These are phyloP conservation scores for Apodemus speciosus DNA, from an alignment of 2,113 vertebrate species.

Conservation along the genomic window DNA sequence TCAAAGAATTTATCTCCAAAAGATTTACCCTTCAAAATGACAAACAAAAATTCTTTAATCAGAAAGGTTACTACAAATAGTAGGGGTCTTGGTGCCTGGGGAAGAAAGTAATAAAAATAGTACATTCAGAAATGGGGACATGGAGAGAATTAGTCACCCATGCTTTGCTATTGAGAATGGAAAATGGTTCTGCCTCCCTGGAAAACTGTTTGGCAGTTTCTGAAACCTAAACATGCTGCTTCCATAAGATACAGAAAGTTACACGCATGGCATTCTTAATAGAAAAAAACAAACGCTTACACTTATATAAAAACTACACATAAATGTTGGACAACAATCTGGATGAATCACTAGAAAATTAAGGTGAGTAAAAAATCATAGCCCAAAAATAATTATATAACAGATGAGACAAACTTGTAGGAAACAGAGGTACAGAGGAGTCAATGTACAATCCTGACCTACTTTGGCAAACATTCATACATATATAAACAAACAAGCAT, in stretches of 20 bases:
- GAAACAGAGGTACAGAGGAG: neutral
- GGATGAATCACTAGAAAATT: neutral
- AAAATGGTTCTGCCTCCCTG: neutral
- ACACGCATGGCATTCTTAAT: neutral
- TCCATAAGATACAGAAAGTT: neutral
- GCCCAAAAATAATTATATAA: slow-evolving; percentile 16
- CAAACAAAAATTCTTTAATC: neutral
- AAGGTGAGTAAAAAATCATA: neutral
- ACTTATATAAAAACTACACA: slow-evolving; percentile 17
- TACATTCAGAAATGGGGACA: neutral
- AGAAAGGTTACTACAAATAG: slow-evolving; percentile 34
- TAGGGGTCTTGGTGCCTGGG: neutral
- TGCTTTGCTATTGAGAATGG: neutral
- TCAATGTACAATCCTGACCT: neutral
- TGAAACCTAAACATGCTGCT: slow-evolving; percentile 51
- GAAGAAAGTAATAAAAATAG: neutral
- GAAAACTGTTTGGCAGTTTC: slow-evolving; percentile 43
- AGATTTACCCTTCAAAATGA: neutral
- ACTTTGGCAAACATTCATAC: neutral
- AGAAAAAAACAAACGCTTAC: slow-evolving; percentile 37
- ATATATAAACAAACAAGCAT: neutral
- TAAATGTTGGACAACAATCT: slow-evolving; percentile 10
- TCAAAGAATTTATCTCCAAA: slow-evolving; percentile 12
- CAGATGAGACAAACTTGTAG: slow-evolving; percentile 34
- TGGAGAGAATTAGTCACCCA: neutral